phyloP scores from a whole-genome alignment of 2,113 vertebrate genomes.

The Charina bottae region DNA sequence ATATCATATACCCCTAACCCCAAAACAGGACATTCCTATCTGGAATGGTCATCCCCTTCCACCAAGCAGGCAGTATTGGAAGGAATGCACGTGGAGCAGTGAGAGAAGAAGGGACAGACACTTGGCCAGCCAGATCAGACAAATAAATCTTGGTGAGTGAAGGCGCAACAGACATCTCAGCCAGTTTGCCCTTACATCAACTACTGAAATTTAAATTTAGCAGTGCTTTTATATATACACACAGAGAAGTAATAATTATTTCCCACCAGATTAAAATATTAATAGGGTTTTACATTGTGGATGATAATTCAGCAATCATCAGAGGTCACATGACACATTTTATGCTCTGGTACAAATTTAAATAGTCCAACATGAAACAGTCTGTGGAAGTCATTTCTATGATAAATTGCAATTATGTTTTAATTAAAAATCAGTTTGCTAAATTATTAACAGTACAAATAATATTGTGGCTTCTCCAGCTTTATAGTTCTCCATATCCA shows the following conservation, averaged over 20 bases:
- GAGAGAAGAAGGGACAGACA: not conserved
- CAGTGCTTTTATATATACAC: not conserved
- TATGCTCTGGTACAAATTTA: not conserved
- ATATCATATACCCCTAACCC: not conserved
- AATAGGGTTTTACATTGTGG: conserved; percentile 8
- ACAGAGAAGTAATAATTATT: not conserved
- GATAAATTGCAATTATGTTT: not conserved
- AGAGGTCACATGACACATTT: not conserved
- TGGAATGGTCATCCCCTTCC: not conserved
- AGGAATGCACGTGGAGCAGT: not conserved
- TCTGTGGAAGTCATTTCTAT: conserved; percentile 4
- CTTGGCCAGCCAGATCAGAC: not conserved
- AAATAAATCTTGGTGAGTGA: not conserved
- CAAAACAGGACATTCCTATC: not conserved
- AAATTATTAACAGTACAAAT: not conserved
- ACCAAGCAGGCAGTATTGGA: not conserved
- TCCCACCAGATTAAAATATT: conserved; percentile 13
- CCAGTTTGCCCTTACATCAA: not conserved
- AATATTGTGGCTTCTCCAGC: not conserved
- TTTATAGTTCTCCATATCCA: not conserved
- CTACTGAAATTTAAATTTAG: not conserved
- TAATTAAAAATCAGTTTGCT: not conserved
- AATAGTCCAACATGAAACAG: not conserved
- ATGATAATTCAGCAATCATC: conserved; percentile 7
- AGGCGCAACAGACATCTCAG: not conserved